These are phyloP conservation scores for Paragorgia papillata DNA, from an alignment of 92 coral and sea anemone species.

Conservation along the genomic window DNA sequence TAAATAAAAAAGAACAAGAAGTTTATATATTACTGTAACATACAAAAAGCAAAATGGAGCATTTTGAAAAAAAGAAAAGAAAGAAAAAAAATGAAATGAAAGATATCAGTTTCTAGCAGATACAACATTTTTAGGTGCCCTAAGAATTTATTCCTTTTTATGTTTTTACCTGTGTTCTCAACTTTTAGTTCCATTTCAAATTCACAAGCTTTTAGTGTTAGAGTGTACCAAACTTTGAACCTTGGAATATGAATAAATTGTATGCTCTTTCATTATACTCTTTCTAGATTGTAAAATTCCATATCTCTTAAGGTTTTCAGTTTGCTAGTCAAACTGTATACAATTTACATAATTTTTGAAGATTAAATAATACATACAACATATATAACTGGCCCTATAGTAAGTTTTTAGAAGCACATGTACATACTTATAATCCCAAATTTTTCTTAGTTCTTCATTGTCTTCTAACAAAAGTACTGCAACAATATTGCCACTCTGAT, in stretches of 20 bases:
- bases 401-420: background rate
- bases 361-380: too few species aligned
- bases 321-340: background rate
- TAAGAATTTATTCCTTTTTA: background rate
- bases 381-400: background rate
- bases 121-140: too few species aligned
- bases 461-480: conserved; percentile 79
- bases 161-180: conserved; percentile 79
- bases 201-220: conserved; percentile 68
- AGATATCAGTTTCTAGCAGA: too few species aligned
- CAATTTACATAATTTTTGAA: too few species aligned
- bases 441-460: conserved; percentile 61
- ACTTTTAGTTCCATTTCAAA: conserved; percentile 60
- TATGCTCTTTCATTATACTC: background rate
- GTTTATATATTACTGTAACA: too few species aligned
- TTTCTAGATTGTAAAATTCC: background rate
- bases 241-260: conserved; percentile 46
- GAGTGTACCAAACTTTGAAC: conserved; percentile 71
- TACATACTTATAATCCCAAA: conserved; percentile 85
- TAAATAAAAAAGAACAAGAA: too few species aligned
- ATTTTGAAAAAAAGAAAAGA: too few species aligned
- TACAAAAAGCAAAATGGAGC: too few species aligned
- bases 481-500: conserved; percentile 63
- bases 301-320: background rate
- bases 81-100: too few species aligned